A percentile compares a stretch with the other conserved stretches of the same genome.
Conservation (phyloP, 1,140 invertebrate species). For the Drosophila repleta region DNA sequence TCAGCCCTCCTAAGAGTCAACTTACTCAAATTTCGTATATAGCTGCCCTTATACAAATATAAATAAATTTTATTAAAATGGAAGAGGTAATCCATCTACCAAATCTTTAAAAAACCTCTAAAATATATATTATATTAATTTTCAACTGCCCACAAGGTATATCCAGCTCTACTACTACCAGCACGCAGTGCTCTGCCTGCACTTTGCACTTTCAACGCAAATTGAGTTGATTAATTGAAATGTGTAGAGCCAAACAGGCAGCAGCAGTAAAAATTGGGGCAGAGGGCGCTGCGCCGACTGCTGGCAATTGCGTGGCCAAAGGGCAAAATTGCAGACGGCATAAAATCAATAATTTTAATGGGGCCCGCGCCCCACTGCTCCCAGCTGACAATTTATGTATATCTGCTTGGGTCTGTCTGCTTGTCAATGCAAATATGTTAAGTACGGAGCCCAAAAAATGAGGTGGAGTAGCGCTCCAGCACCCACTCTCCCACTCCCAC, state of each 20-base stretch:
- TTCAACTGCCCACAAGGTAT: background rate
- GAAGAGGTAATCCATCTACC: too few species aligned
- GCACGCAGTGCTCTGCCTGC: conserved; percentile 7
- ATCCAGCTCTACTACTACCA: background rate
- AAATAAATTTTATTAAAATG: too few species aligned
- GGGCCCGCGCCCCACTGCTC: conserved; percentile 31
- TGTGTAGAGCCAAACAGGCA: conserved; percentile 30
- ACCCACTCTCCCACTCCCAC: background rate
- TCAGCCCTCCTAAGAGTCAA: too few species aligned
- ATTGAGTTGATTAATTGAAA: conserved; percentile 79
- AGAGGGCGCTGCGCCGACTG: conserved; percentile 1
- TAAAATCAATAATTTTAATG: conserved; percentile 78
- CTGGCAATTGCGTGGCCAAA: conserved; percentile 63
- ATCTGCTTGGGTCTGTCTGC: conserved; percentile 32
- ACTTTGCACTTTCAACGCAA: conserved; percentile 67
- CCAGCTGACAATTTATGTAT: conserved; percentile 33
- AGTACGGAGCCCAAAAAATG: conserved; percentile 40
- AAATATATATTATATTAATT: too few species aligned
- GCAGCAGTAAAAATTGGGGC: background rate
- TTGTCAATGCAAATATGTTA: conserved; percentile 73
- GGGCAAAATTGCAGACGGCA: conserved; percentile 77
- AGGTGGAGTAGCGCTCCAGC: conserved; percentile 21
- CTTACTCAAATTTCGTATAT: too few species aligned
- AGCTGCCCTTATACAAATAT: too few species aligned
- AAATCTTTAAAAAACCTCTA: too few species aligned